phyloP scores from a whole-genome alignment of 2,888 invertebrate species.

The Coronaproctus castanopsis region DNA sequence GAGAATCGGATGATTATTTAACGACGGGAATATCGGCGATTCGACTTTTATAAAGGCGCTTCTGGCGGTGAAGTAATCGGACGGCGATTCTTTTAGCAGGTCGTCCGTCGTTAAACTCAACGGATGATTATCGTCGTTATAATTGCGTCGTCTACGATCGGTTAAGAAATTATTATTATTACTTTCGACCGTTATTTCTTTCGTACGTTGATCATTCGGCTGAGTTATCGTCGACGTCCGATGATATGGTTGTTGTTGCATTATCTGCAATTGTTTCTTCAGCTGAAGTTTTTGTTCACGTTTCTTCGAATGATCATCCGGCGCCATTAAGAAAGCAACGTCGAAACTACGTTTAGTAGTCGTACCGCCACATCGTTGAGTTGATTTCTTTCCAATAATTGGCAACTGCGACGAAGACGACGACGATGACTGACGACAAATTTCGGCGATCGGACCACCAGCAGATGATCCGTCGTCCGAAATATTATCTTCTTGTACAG shows the following conservation, averaged over 20 bases:
- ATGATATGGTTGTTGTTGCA: conserved; percentile 2
- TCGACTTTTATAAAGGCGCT: conserved; percentile 66
- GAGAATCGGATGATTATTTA: conserved; percentile 12
- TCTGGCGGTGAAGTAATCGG: conserved; percentile 26
- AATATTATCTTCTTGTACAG: conserved; percentile 10
- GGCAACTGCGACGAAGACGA: too few relatives aligned
- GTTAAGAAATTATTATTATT: neutral
- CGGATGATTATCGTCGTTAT: neutral
- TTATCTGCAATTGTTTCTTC: conserved; percentile 30
- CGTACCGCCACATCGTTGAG: too few relatives aligned
- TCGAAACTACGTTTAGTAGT: conserved; percentile 57
- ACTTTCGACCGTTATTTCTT: neutral
- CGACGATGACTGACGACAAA: neutral
- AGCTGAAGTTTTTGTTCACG: conserved; percentile 20
- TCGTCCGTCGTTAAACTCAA: neutral
- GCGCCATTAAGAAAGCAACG: conserved; percentile 74
- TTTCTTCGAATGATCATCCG: conserved; percentile 39
- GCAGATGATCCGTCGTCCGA: conserved; percentile 9
- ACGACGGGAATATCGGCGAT: conserved; percentile 7
- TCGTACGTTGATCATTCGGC: neutral
- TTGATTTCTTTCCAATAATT: conserved; percentile 4
- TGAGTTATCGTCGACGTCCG: neutral
- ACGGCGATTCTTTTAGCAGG: conserved; percentile 26
- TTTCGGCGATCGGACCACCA: neutral
- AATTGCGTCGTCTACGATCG: neutral